Evolutionary conservation across 2,888 invertebrate species (phyloP).

Genomic region (Vandiemenella viatica): DNA sequence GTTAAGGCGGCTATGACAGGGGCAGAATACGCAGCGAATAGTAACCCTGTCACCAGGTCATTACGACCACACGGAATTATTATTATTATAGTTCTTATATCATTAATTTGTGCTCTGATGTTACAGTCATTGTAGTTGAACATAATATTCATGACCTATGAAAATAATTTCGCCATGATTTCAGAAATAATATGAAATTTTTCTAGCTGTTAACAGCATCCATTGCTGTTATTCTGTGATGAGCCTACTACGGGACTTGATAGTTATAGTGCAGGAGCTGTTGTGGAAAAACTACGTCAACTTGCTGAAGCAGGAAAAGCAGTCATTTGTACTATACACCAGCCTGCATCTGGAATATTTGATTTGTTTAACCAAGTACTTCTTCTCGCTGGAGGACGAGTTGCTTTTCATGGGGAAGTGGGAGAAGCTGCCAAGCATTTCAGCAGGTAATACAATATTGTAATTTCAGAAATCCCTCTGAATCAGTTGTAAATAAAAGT

Average conservation of each 20-base stretch:
- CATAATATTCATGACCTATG: no score
- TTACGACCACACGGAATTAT: no score
- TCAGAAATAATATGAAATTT: not conserved
- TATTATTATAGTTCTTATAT: no score
- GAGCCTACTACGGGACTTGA: conserved; percentile 89
- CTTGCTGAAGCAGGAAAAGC: conserved; percentile 55
- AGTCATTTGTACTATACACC: conserved; percentile 78
- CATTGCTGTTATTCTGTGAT: conserved; percentile 79
- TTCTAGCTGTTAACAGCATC: conserved; percentile 67
- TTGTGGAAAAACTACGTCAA: conserved; percentile 52
- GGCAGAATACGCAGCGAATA: no score
- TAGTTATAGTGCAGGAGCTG: conserved; percentile 70
- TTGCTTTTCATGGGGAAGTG: conserved; percentile 65
- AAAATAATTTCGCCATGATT: not conserved
- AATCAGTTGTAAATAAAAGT: not conserved
- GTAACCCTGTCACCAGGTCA: no score
- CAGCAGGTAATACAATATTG: conserved; percentile 34
- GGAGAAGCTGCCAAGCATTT: conserved; percentile 52
- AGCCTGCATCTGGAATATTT: conserved; percentile 75
- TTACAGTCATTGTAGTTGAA: no score
- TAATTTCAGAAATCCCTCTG: not conserved
- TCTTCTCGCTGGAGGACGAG: conserved; percentile 59
- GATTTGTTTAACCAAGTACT: conserved; percentile 67
- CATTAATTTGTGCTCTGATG: no score
- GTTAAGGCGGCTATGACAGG: no score